Conservation (phyloP, 2,113 vertebrate genomes). For the Syngnathus scovelli region DNA sequence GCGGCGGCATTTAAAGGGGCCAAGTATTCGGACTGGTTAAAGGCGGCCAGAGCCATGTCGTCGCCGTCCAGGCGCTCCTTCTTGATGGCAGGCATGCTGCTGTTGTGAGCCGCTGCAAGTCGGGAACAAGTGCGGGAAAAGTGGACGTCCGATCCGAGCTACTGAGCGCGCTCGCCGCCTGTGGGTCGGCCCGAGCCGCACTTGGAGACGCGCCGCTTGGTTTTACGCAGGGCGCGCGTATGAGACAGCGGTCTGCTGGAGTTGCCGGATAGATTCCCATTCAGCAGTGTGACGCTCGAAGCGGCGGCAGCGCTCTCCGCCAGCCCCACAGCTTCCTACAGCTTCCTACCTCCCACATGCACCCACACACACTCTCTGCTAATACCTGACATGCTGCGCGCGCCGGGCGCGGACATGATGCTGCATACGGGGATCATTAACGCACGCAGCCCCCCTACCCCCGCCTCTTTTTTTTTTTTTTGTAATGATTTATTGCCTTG, state of each 20-base stretch:
- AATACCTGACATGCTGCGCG: conserved; percentile 76
- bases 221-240: conserved; percentile 69
- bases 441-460: conserved; percentile 22
- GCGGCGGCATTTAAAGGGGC: conserved; percentile 82
- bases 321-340: conserved; percentile 54
- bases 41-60: conserved; percentile 87
- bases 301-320: conserved; percentile 65
- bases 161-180: conserved; percentile 61
- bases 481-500: conserved; percentile 26
- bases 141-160: conserved; percentile 67
- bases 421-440: conserved; percentile 67
- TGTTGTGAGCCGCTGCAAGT: conserved; percentile 57
- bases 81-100: conserved; percentile 94
- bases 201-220: conserved; percentile 70
- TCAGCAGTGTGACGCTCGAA: conserved; percentile 69
- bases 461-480: not conserved
- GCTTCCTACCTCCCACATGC: conserved; percentile 72
- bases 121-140: conserved; percentile 68
- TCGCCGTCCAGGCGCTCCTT: conserved; percentile 90
- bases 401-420: conserved; percentile 73
- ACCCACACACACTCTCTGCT: conserved; percentile 74
- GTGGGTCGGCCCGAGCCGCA: conserved; percentile 64
- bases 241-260: conserved; percentile 66
- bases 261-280: conserved; percentile 74
- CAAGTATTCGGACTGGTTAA: conserved; percentile 85